Percentiles rank a stretch among this genome's conserved stretches.
Conservation (phyloP, 30 jellyfish, hydroid and myxozoan species). For the Cassiopea xamachana region DNA sequence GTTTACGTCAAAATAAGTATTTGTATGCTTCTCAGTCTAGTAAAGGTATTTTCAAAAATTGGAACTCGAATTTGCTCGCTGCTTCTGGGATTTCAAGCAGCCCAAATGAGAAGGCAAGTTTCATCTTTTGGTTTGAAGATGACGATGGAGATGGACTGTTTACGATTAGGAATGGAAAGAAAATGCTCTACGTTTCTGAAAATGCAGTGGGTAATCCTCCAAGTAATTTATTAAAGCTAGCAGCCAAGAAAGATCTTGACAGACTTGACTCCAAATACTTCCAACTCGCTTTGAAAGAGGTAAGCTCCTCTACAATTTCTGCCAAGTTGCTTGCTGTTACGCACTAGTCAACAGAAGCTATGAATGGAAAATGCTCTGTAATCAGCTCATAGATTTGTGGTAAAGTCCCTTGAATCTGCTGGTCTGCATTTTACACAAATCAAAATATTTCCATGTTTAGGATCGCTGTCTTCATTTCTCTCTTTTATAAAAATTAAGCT, state of each 20-base stretch:
- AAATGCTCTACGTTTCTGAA: not conserved
- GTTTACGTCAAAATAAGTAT: not conserved
- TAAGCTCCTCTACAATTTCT: not conserved
- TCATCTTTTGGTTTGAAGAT: not conserved
- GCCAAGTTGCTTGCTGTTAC: no score
- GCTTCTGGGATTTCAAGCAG: not conserved
- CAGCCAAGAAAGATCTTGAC: not conserved
- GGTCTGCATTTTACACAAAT: no score
- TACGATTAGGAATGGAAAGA: not conserved
- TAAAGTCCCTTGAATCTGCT: no score
- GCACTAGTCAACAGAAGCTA: no score
- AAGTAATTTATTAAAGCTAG: not conserved
- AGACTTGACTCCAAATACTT: conserved; percentile 21
- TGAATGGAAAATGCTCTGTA: no score
- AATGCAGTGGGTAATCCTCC: conserved; percentile 18
- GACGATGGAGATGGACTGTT: conserved; percentile 25
- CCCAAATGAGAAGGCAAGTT: not conserved
- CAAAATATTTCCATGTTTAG: no score
- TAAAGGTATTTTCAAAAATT: not conserved
- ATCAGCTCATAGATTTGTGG: no score
- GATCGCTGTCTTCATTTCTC: no score
- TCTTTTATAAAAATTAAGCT: no score
- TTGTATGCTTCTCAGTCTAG: conserved; percentile 10
- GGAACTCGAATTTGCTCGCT: conserved; percentile 17
- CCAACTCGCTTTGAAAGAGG: conserved; percentile 24